A percentile compares a stretch with the other conserved stretches of the same genome.
Conservation (phyloP, 2,113 vertebrate species). For the Rhagologus leucostigma region DNA sequence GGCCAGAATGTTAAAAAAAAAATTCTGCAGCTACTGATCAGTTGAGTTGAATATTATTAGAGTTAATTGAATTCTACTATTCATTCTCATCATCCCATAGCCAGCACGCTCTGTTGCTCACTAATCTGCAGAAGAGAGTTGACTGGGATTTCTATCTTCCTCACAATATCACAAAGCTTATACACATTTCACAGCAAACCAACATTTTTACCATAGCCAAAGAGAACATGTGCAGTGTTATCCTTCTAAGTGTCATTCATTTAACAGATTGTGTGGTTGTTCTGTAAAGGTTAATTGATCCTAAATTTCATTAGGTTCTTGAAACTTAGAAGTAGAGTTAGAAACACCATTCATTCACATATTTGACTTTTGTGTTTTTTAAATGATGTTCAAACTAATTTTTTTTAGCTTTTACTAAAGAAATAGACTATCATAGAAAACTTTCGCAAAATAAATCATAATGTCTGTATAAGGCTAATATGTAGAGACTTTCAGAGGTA, state of each 20-base stretch:
- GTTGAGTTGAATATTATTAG: not conserved
- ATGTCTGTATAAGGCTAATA: not conserved
- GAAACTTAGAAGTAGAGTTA: not conserved
- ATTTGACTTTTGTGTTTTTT: not conserved
- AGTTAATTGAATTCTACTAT: not conserved
- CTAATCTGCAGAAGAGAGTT: not conserved
- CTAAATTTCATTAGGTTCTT: not conserved
- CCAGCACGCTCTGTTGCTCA: not conserved
- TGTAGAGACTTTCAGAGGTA: not conserved
- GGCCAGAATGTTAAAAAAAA: not conserved
- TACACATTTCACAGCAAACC: not conserved
- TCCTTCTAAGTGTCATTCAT: not conserved
- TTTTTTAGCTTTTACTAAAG: not conserved
- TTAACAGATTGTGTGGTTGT: not conserved
- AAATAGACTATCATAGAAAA: not conserved
- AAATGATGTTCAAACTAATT: rapidly evolving
- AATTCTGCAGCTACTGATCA: not conserved
- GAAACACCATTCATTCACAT: not conserved
- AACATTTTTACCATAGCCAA: not conserved
- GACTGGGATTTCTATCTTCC: not conserved
- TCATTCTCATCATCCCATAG: not conserved
- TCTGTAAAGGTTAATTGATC: not conserved
- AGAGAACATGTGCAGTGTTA: not conserved
- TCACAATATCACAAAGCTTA: not conserved
- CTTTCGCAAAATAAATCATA: not conserved